Evolutionary conservation across 2,888 invertebrate genomes (phyloP), one percentile per base, ranked within the genome.

Genomic region (Blastobasis lacticolella): DNA sequence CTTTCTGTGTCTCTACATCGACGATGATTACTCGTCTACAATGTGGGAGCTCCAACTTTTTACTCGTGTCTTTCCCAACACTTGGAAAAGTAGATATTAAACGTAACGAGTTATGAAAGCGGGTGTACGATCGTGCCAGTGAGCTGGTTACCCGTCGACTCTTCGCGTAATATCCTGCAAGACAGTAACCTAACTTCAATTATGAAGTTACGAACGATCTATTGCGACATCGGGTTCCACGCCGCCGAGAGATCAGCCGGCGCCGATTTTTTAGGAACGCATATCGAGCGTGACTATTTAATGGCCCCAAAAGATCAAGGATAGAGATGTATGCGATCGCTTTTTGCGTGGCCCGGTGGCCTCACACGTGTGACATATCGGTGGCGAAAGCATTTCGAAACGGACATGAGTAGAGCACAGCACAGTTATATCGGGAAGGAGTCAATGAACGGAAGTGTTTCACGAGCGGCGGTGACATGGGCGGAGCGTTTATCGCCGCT

Each of bases 361-460:
- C 63, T 61, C 64, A 67, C 75, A 75, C 69, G 67, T 74, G 79
- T 70, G 70, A 62, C 67, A 64, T 67, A 69, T 70, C 68, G 66
- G 65, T 72, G 71, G 69, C 75, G 69, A 75, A 77, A 74, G 70
- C 73, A 71, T 86, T 82, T 81, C 83, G 79, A 83, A 78, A 87
- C 69, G 67, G 60, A 64, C 63, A 64, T 59, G 60, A 63, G 71
- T 60, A 71, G 71, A 75, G 73, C 23, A 23, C 23, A 23, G 7
- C 74, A 66, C 70, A 69, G 76, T 81, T 84, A 83, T 82, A 85
- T 86, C 78, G 81, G 83, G 81, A 80, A 81, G 78, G 82, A 87
- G 88, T 88, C 88, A 87, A 87, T 78, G 87, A 87, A 87, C 88
- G 88, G 86, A 87, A 87, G 85, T 85, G 73, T 85, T 87, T 85